A percentile compares a stretch with the other conserved stretches of the same genome.
phyloP scores from a whole-genome alignment of 1,140 invertebrate genomes.

The Trachymyrmex septentrionalis region DNA sequence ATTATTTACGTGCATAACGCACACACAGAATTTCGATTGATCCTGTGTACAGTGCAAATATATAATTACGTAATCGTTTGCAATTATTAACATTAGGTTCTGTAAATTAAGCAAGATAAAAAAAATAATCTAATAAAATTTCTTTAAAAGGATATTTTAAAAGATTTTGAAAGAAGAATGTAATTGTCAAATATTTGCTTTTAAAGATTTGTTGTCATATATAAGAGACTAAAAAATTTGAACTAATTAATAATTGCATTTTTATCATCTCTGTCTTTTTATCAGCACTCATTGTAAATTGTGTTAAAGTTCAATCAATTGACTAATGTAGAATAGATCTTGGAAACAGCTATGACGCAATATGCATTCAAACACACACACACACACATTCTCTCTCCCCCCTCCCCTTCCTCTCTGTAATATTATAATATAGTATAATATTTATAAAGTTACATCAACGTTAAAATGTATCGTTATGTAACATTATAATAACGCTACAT shows the following conservation, averaged over 20 bases:
- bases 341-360: constrained; percentile 48
- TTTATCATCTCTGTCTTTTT: constrained; percentile 16
- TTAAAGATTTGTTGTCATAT: constrained; percentile 16
- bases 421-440: neutral
- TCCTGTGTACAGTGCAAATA: neutral
- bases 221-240: neutral
- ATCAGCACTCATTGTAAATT: neutral
- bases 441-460: constrained; percentile 23
- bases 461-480: constrained; percentile 37
- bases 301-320: constrained; percentile 47
- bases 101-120: constrained; percentile 27
- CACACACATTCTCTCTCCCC: neutral
- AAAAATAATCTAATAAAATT: neutral
- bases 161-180: neutral
- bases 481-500: constrained; percentile 27
- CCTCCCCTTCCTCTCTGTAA: neutral
- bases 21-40: constrained; percentile 1
- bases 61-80: neutral
- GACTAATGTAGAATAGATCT: constrained; percentile 60
- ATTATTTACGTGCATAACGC: constrained; percentile 8
- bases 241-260: constrained; percentile 8
- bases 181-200: neutral
- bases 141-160: neutral
- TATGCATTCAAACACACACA: constrained; percentile 1
- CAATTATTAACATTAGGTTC: constrained; percentile 11